Evolutionary conservation across 2,797 vertebrate genomes (phyloP), one percentile per base, ranked within the genome.

Genomic region (Rhynchotus rufescens): DNA sequence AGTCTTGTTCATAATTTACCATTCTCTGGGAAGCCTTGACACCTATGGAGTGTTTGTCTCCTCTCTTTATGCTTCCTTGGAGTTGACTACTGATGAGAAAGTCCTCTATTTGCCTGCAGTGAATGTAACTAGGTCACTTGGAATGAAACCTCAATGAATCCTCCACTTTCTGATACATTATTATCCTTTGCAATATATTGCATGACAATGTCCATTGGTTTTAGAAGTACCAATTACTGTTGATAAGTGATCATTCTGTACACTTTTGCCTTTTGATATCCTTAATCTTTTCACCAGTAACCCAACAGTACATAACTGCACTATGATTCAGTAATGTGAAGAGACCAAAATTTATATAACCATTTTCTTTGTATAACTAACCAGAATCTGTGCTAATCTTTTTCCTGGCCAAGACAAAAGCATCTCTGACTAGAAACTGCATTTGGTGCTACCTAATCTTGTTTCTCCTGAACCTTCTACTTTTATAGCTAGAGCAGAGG

Each of bases 211-310:
- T 95, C 78, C 64, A 45, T 72, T 90, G 1, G 9, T 66, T 92
- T 89, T 87, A 92, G 87, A 0, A 2, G 45, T 87, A 87, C 84
- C 84, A 92, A 62, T 92, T 90, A 75, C 79, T 89, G 92, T 90
- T 94, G 81, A 92, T 95, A 96, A 94, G 72, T 82, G 88, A 68
- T 90, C 91, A 94, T 85, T 94, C 88, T 73, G 66, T 68, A 0
- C 89, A 62, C 59, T 56, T 96, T 86, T 90, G 54, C 68, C 57
- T 47, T 62, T 71, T 86, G 73, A 89, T 91, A 94, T 91, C 79
- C 69, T 90, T 88, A 82, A 85, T 80, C 45, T 85, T 93, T 83
- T 88, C 86, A 88, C 85, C 71, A 90, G 22, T 76, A 91, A 89
- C 56, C 86, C 83, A 84, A 60, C 54, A 59, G 61, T 71, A 67